phyloP scores from a whole-genome alignment of 1,140 invertebrate species.

The Penaeus japonicus region DNA sequence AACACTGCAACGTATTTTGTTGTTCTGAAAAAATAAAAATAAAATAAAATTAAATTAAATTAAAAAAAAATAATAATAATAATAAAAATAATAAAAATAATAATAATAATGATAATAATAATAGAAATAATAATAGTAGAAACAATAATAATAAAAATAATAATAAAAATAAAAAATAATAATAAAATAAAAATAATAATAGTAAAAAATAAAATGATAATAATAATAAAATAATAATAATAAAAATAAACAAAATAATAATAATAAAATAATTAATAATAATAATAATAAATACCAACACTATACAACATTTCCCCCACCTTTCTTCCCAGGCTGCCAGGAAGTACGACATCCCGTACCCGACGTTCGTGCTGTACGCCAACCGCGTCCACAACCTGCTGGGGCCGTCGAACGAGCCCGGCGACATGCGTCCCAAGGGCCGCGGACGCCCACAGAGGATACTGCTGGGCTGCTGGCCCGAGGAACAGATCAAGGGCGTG shows the following conservation, averaged over 20 bases:
- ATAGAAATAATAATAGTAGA: too few species aligned
- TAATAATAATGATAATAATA: too few species aligned
- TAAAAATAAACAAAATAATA: too few species aligned
- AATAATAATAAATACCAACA: neutral
- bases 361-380: conserved; percentile 92
- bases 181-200: too few species aligned
- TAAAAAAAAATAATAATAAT: too few species aligned
- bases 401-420: conserved; percentile 74
- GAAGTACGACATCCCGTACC: conserved; percentile 93
- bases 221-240: too few species aligned
- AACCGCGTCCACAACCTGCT: conserved; percentile 93
- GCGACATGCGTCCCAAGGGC: conserved; percentile 88
- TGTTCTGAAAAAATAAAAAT: neutral
- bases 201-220: too few species aligned
- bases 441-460: conserved; percentile 87
- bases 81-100: too few species aligned
- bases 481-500: conserved; percentile 89
- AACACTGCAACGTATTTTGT: neutral
- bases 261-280: neutral
- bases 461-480: conserved; percentile 87
- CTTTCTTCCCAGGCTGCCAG: conserved; percentile 84
- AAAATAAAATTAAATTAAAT: too few species aligned
- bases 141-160: too few species aligned
- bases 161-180: too few species aligned
- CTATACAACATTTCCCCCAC: neutral